These are phyloP conservation scores for Watsonalla cultraria DNA, from an alignment of 2,888 invertebrate species.

Conservation along the genomic window DNA sequence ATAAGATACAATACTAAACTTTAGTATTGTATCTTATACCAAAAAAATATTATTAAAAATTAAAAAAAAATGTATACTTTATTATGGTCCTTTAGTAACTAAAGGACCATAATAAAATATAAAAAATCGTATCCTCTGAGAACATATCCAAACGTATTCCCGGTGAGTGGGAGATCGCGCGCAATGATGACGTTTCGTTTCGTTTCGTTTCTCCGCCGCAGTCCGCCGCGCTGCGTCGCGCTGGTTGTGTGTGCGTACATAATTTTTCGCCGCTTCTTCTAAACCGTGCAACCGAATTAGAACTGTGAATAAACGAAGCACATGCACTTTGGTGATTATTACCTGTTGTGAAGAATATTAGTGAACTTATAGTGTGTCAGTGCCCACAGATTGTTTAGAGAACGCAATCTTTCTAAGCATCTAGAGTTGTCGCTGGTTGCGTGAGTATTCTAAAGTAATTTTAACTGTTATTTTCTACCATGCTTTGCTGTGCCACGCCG, in stretches of 20 bases:
- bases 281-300: slow-evolving; percentile 33
- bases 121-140: not conserved
- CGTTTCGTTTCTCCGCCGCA: slow-evolving; percentile 25
- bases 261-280: slow-evolving; percentile 9
- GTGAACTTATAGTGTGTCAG: slow-evolving; percentile 51
- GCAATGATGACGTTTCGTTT: slow-evolving; percentile 34
- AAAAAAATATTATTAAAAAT: no score
- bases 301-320: slow-evolving; percentile 50
- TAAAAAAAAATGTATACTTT: no score
- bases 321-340: slow-evolving; percentile 32
- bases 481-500: slow-evolving; percentile 47
- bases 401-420: slow-evolving; percentile 45
- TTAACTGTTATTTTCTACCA: slow-evolving; percentile 70
- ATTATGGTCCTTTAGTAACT: no score
- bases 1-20: no score
- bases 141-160: not conserved
- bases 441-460: slow-evolving; percentile 67
- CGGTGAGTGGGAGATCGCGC: slow-evolving; percentile 30
- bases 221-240: slow-evolving; percentile 57
- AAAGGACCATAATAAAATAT: not conserved
- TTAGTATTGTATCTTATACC: no score
- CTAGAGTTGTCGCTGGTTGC: slow-evolving; percentile 41
- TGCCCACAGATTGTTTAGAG: slow-evolving; percentile 30
- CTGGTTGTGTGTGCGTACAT: slow-evolving; percentile 17
- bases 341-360: slow-evolving; percentile 39